Base-by-base conservation (phyloP, 2,797 vertebrate species). In the Sternarchorhynchus goeldii region DNA sequence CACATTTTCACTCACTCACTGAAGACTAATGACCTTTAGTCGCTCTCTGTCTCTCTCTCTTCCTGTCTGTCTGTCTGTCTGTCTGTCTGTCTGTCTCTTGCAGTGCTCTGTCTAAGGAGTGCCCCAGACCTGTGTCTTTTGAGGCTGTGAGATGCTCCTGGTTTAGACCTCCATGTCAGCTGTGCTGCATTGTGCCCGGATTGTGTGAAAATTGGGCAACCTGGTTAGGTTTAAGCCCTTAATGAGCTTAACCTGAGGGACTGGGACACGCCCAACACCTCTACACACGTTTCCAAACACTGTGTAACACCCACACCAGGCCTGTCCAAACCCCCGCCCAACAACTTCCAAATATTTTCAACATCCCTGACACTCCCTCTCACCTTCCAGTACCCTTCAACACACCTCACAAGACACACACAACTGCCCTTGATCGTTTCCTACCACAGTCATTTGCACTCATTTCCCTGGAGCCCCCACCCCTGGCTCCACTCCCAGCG, bases 221-320 rank as follows among this genome's bases (percentile, higher is more conserved):
- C 75, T 39, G n/a, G 62, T 74, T 76, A n/a, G 65, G 67, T 77
- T 74, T 79, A 16, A 31, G 76, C 55, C 55, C 57, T 80, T 82
- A 84, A 85, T 76, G 68, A 85, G 78, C 64, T 78, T 76, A 80
- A 85, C 83, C 80, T 74, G 56, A 41, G 41, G 41, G 41, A 45
- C 10, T 45, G 41, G 2, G 21, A 66, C 32, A 21, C 25, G 39
- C 50, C 71, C 63, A 58, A 73, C 77, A 64, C 56, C 73, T 53
- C 60, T 65, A 36, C 34, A 5, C 25, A 36, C 14, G 7, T 57
- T 50, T 50, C 63, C 34, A 32, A 45, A 45, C 41, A 45, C 41
- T 53, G 29, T 70, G 67, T 45, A 45, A 25, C n/a, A 21, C 29
- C 41, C 67, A 70, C 45, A 70, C 50, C 50, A 16, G 2, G 31